Evolutionary conservation across 1,140 invertebrate genomes (phyloP).

Genomic region (Drosophila punjabiensis): DNA sequence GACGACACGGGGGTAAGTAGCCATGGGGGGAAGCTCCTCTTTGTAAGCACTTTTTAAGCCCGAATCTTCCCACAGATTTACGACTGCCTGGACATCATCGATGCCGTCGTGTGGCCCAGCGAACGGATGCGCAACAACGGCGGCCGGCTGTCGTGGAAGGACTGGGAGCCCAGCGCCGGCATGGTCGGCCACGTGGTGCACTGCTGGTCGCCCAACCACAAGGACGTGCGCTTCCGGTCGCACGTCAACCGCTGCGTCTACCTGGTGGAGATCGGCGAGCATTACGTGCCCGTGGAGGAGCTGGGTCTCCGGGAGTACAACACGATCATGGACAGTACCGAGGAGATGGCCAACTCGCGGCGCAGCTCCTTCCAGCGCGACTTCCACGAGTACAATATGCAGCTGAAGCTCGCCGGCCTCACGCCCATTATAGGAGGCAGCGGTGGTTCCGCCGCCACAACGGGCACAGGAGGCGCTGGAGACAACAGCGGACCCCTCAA

Average conservation of each 20-base stretch:
- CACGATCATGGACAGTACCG: conserved; percentile 70
- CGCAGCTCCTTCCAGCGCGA: conserved; percentile 76
- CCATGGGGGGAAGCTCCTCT: neutral
- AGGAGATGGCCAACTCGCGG: conserved; percentile 72
- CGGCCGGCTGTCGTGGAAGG: conserved; percentile 94
- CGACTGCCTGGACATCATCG: conserved; percentile 96
- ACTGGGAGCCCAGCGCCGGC: conserved; percentile 94
- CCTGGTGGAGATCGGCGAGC: conserved; percentile 96
- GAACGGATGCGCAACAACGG: conserved; percentile 94
- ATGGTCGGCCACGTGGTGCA: conserved; percentile 97
- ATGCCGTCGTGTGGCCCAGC: conserved; percentile 95
- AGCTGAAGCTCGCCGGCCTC: conserved; percentile 59
- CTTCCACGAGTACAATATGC: conserved; percentile 70
- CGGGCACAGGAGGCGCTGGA: neutral
- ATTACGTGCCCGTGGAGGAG: conserved; percentile 96
- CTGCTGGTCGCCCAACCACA: conserved; percentile 95
- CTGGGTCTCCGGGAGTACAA: conserved; percentile 91
- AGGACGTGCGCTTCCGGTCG: conserved; percentile 93
- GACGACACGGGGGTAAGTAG: conserved; percentile 86
- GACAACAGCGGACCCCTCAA: conserved; percentile 15
- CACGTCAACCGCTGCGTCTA: conserved; percentile 96
- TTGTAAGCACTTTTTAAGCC: neutral
- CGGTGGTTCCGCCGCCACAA: neutral
- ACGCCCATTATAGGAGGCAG: conserved; percentile 62
- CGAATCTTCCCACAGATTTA: conserved; percentile 87